phyloP scores from a whole-genome alignment of 2,113 vertebrate species.

The Acinonyx jubatus region DNA sequence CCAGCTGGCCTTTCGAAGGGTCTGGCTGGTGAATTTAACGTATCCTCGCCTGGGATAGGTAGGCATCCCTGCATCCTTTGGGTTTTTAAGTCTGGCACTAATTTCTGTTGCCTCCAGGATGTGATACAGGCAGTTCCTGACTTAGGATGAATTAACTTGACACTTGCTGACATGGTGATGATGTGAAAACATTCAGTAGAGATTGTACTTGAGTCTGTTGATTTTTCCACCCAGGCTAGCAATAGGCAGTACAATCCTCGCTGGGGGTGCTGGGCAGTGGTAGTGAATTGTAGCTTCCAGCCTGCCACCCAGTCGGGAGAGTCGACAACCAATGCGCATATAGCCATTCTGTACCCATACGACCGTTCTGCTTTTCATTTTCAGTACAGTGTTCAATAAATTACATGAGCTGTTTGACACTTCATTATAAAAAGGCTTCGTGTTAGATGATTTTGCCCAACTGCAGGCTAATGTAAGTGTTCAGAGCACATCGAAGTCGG shows the following conservation, averaged over 20 bases:
- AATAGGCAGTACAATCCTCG: fast-evolving
- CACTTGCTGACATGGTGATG: not conserved
- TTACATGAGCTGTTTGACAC: not conserved
- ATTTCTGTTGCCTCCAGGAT: not conserved
- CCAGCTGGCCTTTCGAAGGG: not conserved
- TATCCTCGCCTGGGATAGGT: not conserved
- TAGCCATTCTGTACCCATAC: not conserved
- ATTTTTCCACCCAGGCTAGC: not conserved
- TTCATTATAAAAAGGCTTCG: not conserved
- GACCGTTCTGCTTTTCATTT: not conserved
- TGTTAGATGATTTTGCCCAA: not conserved
- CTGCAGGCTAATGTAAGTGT: not conserved
- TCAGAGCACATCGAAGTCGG: not conserved
- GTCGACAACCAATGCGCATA: not conserved
- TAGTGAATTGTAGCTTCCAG: not conserved
- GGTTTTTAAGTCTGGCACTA: not conserved
- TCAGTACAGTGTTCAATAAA: not conserved
- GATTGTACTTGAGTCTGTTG: not conserved
- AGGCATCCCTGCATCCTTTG: not conserved
- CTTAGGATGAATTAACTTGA: not conserved
- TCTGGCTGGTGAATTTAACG: not conserved
- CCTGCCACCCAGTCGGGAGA: not conserved
- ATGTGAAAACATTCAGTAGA: not conserved
- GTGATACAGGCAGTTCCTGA: not conserved
- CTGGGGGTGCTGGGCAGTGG: not conserved